Evolutionary conservation across 1,140 invertebrate genomes (phyloP).

Genomic region (Magallana gigas): DNA sequence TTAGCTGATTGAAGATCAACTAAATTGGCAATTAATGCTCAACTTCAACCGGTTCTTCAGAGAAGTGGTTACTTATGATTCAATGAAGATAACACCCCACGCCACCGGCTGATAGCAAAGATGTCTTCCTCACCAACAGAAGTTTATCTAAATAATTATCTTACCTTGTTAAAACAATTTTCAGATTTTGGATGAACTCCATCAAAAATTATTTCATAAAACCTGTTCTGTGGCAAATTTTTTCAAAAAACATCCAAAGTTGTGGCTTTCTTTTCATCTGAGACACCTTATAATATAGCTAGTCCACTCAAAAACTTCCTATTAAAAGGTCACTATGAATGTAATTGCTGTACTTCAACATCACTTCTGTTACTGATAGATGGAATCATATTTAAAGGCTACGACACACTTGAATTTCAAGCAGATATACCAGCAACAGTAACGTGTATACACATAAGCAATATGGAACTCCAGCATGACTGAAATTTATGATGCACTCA

Average conservation of each 20-base stretch:
- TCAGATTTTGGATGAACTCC: neutral
- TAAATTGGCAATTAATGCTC: slow-evolving; percentile 30
- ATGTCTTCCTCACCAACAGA: neutral
- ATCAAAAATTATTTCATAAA: neutral
- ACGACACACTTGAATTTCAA: no score
- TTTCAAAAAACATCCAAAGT: neutral
- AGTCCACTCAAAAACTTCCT: no score
- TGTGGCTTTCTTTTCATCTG: neutral
- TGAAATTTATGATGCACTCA: no score
- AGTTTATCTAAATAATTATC: neutral
- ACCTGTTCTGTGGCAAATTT: no score
- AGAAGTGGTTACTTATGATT: neutral
- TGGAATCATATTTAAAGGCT: no score
- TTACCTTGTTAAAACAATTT: neutral
- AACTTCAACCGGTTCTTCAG: neutral
- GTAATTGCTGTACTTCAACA: no score
- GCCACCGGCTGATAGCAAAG: neutral
- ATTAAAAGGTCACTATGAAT: no score
- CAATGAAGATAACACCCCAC: neutral
- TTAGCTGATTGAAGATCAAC: slow-evolving; percentile 31
- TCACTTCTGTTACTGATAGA: no score
- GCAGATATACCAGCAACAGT: no score
- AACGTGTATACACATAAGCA: no score
- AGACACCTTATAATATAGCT: no score
- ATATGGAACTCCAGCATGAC: no score